Evolutionary conservation across 2,797 vertebrate species (phyloP), one percentile per base, ranked within the genome.

Genomic region (Octomys mimax): DNA sequence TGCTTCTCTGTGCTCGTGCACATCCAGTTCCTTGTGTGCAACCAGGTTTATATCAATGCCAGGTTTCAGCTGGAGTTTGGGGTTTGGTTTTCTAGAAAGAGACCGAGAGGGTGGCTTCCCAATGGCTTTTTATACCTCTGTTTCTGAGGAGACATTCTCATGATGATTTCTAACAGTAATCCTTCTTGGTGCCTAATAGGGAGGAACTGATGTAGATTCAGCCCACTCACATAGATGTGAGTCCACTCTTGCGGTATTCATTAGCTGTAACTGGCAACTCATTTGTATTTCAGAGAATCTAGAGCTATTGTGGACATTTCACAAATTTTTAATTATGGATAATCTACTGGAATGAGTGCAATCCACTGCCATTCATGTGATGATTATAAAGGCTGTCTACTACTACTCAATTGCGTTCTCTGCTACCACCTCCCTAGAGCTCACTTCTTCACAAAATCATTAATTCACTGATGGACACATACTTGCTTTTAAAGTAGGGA

Each of bases 61-160:
- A 42, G 66, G 64, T 84, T 86, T 80, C 62, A 78, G 79, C 52
- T 66, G 26, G 87, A 89, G 26, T 95, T 87, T 70, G 31, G 36
- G 89, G 95, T 94, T 82, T 42, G 84, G 62, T 92, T 80, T 89
- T 85, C 93, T 46, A 22, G 4, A 94, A 80, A 82, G 79, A 46
- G 92, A 95, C 92, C 91, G 92, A 73, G 70, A 97, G 96, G 97
- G 92, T 91, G 94, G 36, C 95, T 96, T 92, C 61, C 49, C 24
- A 85, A 2, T 79, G 66, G 1, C 31, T 89, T 86, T 82, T 85
- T 61, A 39, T 11, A 52, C 18, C 39, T 22, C 70, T 91, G 0
- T 92, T 84, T 70, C 36, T 64, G 61, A 95, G 26, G 24, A 49
- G 1, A 28, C 28, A 14, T 78, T 59, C 18, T 91, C n/a, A 54